Conservation (phyloP, 64 coral and sea anemone species). For the Stylophora pistillata region DNA sequence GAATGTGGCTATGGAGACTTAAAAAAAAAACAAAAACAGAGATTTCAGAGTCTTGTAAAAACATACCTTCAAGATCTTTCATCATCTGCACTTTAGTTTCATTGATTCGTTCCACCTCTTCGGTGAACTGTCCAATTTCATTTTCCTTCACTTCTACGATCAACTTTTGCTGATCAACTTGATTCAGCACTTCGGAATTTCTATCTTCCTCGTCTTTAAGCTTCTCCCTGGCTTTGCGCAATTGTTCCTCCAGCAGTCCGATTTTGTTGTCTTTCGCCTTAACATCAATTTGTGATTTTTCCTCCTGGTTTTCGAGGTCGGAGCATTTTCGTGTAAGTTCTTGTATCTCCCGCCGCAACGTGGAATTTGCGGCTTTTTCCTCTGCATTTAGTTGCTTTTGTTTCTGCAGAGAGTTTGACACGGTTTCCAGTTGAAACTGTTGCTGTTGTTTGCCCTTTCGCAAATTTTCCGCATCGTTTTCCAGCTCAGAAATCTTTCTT, state of each 20-base stretch:
- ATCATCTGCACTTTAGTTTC: not conserved
- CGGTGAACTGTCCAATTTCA: not conserved
- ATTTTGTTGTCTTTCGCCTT: constrained; percentile 68
- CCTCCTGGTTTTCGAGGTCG: constrained; percentile 69
- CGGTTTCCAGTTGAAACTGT: constrained; percentile 71
- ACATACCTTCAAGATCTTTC: constrained; percentile 58
- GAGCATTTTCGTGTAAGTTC: constrained; percentile 53
- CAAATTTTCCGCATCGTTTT: constrained; percentile 76
- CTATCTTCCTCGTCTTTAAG: constrained; percentile 55
- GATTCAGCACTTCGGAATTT: constrained; percentile 38
- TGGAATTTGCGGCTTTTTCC: constrained; percentile 61
- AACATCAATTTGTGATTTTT: constrained; percentile 62
- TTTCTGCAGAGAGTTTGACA: constrained; percentile 62
- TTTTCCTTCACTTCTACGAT: constrained; percentile 18
- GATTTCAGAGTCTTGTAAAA: no score
- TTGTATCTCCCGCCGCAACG: constrained; percentile 67
- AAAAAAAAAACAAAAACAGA: not conserved
- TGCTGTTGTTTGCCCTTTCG: constrained; percentile 82
- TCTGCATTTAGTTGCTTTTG: constrained; percentile 58
- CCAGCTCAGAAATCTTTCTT: constrained; percentile 75
- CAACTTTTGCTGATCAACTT: constrained; percentile 56
- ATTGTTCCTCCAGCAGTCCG: constrained; percentile 61
- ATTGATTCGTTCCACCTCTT: constrained; percentile 26
- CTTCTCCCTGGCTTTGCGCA: constrained; percentile 53
- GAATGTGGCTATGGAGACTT: no score